A percentile compares a stretch with the other conserved stretches of the same genome.
These are phyloP conservation scores for Caenorhabditis afra DNA, from an alignment of 2,888 invertebrate genomes.

Conservation along the genomic window DNA sequence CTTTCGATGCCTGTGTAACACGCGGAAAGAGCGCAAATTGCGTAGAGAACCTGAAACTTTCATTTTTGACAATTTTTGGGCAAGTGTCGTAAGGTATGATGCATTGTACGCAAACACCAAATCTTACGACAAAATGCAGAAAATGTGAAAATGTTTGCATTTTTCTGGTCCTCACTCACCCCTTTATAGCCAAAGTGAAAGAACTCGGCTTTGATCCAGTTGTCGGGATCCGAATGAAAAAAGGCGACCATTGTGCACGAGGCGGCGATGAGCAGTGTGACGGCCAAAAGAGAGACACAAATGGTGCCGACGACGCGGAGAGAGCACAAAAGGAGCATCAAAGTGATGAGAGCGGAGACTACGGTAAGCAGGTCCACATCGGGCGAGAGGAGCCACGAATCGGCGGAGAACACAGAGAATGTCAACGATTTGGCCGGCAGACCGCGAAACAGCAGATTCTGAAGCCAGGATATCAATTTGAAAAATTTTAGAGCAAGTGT, in stretches of 20 bases:
- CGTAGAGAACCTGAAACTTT: conserved; percentile 44
- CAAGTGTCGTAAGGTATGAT: no score
- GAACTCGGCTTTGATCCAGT: conserved; percentile 67
- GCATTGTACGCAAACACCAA: no score
- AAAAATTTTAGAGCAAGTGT: no score
- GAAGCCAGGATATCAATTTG: background rate
- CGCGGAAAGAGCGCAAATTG: conserved; percentile 59
- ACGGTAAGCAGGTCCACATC: conserved; percentile 55
- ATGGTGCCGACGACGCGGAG: conserved; percentile 66
- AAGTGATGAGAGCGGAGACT: conserved; percentile 55
- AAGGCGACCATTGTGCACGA: conserved; percentile 68
- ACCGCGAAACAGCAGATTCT: conserved; percentile 64
- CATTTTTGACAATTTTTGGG: background rate
- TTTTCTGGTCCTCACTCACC: conserved; percentile 11
- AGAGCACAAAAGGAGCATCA: conserved; percentile 62
- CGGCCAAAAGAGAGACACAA: conserved; percentile 61
- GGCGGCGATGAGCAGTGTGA: conserved; percentile 62
- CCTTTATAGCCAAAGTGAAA: conserved; percentile 62
- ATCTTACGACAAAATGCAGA: no score
- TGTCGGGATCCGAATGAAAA: conserved; percentile 67
- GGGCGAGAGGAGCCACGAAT: conserved; percentile 49
- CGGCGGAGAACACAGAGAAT: conserved; percentile 31
- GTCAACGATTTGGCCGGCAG: conserved; percentile 53
- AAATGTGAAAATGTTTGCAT: no score
- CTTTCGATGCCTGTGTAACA: conserved; percentile 65